Percentiles rank a stretch among this genome's conserved stretches.
These are phyloP conservation scores for Emys orbicularis DNA, from an alignment of 2,797 vertebrate genomes.

Conservation along the genomic window DNA sequence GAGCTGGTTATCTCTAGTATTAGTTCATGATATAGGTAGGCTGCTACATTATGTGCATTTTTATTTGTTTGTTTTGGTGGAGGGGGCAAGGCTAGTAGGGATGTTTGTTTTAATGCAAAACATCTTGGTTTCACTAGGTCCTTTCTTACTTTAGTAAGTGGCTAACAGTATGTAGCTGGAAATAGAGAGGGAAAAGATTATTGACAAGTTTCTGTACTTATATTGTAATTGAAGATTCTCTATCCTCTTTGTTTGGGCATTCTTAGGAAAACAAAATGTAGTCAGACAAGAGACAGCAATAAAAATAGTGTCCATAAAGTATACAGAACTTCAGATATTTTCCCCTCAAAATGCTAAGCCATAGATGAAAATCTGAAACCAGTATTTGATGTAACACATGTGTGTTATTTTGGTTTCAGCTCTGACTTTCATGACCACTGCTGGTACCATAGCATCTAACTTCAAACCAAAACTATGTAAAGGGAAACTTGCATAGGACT, in stretches of 20 bases:
- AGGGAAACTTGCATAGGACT: background rate
- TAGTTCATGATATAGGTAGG: background rate
- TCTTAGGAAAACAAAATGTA: background rate
- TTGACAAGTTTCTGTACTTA: fast-evolving
- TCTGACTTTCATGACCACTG: background rate
- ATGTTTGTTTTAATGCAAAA: background rate
- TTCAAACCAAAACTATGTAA: background rate
- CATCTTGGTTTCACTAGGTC: background rate
- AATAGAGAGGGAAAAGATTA: background rate
- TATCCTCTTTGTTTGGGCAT: background rate
- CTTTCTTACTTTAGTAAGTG: background rate
- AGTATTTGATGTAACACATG: background rate
- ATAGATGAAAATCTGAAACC: background rate
- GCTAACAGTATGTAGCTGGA: background rate
- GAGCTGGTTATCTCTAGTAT: background rate
- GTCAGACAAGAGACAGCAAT: background rate
- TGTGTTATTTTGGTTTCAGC: background rate
- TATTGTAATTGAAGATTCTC: background rate
- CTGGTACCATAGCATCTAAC: background rate
- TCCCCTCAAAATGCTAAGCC: background rate
- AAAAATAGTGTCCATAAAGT: background rate
- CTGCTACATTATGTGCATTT: background rate
- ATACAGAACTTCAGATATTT: background rate
- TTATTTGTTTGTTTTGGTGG: background rate
- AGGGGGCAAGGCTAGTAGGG: too few species aligned